These are phyloP conservation scores for Setipinna tenuifilis DNA, from an alignment of 2,797 vertebrate genomes.

Conservation along the genomic window DNA sequence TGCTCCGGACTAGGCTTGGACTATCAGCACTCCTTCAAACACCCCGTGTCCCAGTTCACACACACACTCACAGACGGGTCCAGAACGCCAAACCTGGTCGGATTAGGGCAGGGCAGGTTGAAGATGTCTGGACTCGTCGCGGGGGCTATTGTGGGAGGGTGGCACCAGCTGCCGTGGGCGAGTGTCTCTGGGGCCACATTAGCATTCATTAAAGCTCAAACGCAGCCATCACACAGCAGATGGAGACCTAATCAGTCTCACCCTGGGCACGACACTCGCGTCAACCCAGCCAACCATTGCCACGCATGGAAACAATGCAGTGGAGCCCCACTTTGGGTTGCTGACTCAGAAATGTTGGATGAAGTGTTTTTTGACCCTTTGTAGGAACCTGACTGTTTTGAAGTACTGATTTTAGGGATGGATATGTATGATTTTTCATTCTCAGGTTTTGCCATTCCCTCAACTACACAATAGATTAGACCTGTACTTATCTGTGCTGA, in stretches of 20 bases:
- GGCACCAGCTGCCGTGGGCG: slow-evolving; percentile 42
- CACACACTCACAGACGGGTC: neutral
- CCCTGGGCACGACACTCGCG: slow-evolving; percentile 24
- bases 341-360: neutral
- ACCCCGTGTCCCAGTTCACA: too few relatives aligned
- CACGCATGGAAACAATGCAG: neutral
- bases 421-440: neutral
- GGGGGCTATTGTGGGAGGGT: slow-evolving; percentile 26
- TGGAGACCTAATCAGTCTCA: slow-evolving; percentile 48
- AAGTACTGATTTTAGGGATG: neutral
- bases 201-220: slow-evolving; percentile 39
- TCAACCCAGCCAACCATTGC: neutral
- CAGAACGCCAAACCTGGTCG: neutral
- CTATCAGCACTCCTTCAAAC: too few relatives aligned
- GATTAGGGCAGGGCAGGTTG: slow-evolving; percentile 22
- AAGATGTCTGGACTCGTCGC: slow-evolving; percentile 30
- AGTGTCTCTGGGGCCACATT: slow-evolving; percentile 43
- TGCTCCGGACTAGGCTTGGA: neutral
- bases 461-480: neutral
- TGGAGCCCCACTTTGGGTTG: neutral
- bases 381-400: neutral
- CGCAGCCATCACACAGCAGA: slow-evolving; percentile 47
- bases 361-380: neutral
- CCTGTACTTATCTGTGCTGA: neutral
- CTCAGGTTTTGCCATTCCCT: neutral